Evolutionary conservation across 2,888 invertebrate species (phyloP), one percentile per base, ranked within the genome.

Genomic region (Parnassius orleans): DNA sequence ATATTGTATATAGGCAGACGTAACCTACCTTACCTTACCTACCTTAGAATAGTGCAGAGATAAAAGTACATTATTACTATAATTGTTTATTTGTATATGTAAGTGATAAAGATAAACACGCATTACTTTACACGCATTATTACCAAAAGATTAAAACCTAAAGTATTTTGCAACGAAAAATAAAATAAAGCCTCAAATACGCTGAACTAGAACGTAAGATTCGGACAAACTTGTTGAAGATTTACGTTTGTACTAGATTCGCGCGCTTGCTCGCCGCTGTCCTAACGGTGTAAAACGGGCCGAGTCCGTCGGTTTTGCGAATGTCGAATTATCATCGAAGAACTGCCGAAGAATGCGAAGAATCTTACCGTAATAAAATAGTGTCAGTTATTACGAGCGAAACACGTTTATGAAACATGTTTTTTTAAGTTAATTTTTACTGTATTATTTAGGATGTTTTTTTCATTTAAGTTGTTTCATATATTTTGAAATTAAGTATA

Each of bases 251-350:
- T 42, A 57, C 57, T 43, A 57, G 61, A 57, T 57, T 47, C 42
- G 47, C 24, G 15, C 41, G 52, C 53, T 53, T 12, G 41, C 11
- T 53, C 19, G 15, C 9, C 44, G 43, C 47, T 24, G 41, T 33
- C n/a, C 53, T 63, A 63, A 63, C 62, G 62, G 62, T 63, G 58
- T 44, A 47, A 43, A 43, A 3, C 48, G 15, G 50, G 24, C 50
- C 48, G 47, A 15, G 10, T 33, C 9, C 42, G 57, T 12, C 11
- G n/a, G 53, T 50, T 58, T 63, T 10, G 57, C 62, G 47, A 58
- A 50, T 50, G 50, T 50, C 62, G 53, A 63, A 63, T 54, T 58
- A 48, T 48, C 24, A 46, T 41, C 54, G 46, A 14, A 33, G 14
- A 43, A 57, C 48, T 48, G 24, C 48, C 51, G 54, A 58, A 48